Percentiles rank a stretch among this genome's conserved stretches.
phyloP scores from a whole-genome alignment of 2,113 vertebrate genomes.

The Phasianus colchicus region DNA sequence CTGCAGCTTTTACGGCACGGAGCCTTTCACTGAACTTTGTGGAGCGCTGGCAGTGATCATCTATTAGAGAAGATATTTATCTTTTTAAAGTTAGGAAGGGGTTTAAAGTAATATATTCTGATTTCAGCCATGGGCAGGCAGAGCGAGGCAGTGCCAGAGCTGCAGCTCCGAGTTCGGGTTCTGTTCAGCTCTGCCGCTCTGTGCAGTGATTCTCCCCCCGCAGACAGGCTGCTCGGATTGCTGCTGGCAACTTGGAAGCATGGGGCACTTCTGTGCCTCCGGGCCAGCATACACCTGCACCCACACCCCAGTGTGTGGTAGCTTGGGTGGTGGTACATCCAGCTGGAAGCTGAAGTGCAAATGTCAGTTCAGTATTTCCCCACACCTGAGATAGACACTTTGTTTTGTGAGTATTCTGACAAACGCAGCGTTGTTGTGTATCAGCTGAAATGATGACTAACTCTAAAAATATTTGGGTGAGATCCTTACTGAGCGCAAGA shows the following conservation, averaged over 20 bases:
- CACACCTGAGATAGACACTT: neutral
- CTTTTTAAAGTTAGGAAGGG: neutral
- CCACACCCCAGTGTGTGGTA: neutral
- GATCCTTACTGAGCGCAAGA: slow-evolving; percentile 18
- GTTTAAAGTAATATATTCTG: neutral
- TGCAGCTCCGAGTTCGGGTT: neutral
- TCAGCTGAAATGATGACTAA: slow-evolving; percentile 51
- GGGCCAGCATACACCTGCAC: neutral
- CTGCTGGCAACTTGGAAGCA: neutral
- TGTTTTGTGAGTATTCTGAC: slow-evolving; percentile 16
- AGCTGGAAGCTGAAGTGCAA: neutral
- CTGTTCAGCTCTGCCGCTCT: neutral
- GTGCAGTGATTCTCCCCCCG: neutral
- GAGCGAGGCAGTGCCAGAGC: neutral
- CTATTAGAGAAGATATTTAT: neutral
- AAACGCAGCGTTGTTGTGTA: slow-evolving; percentile 7
- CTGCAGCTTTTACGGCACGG: neutral
- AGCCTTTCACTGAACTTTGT: neutral
- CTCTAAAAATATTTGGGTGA: slow-evolving; percentile 23
- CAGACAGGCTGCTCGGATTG: neutral
- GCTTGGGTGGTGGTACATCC: neutral
- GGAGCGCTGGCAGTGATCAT: neutral
- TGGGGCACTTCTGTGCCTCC: neutral
- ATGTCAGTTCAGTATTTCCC: neutral
- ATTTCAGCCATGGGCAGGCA: neutral